Conservation (phyloP, 2,888 invertebrate species). For the Cerastoderma edule region DNA sequence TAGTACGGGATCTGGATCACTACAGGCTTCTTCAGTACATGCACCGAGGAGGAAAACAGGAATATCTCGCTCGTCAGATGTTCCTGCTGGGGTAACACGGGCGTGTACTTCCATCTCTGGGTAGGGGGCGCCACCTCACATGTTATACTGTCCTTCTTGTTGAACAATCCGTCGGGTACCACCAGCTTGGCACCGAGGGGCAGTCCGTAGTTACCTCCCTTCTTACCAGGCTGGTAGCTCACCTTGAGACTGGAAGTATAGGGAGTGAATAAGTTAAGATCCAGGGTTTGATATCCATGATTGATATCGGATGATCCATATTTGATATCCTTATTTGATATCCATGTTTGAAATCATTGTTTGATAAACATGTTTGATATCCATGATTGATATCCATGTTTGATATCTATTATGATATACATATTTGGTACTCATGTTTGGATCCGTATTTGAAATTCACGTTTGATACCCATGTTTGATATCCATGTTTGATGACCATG, state of each 20-base stretch:
- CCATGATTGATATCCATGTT: no score
- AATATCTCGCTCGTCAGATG: constrained; percentile 76
- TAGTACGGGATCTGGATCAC: constrained; percentile 76
- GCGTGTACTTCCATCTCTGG: constrained; percentile 71
- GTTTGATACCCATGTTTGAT: no score
- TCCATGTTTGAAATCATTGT: no score
- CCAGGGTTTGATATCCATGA: no score
- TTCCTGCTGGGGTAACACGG: constrained; percentile 66
- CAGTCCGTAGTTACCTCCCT: constrained; percentile 79
- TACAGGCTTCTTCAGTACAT: constrained; percentile 68
- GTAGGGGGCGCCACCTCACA: constrained; percentile 75
- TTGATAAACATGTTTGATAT: no score
- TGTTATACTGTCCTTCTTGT: constrained; percentile 78
- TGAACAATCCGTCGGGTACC: constrained; percentile 73
- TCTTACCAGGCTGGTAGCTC: constrained; percentile 75
- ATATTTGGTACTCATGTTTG: no score
- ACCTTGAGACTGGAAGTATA: constrained; percentile 72
- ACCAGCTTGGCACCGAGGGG: constrained; percentile 79
- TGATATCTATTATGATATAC: no score
- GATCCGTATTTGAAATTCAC: no score
- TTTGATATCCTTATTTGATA: no score
- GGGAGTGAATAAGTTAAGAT: no score
- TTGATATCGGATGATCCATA: no score
- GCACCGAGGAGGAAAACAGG: constrained; percentile 64
- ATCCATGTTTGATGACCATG: no score